Base-by-base conservation (phyloP, 2,113 vertebrate genomes). In the Triplophysa siluroides region DNA sequence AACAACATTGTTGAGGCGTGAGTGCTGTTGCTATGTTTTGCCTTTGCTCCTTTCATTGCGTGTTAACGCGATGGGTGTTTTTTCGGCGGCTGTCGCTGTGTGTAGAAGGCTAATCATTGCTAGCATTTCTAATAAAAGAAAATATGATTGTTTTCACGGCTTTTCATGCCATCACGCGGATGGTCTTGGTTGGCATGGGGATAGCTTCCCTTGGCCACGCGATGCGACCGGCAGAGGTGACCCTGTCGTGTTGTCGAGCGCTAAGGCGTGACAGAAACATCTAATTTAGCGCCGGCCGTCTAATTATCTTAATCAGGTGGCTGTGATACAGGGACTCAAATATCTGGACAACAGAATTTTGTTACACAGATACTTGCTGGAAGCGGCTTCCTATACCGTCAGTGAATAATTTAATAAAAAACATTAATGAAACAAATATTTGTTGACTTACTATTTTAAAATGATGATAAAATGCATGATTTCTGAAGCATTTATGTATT, bases 161-260 rank as follows among this genome's bases (percentile, higher is more conserved):
- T 69, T 81, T 86, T 73, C 64, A n/a, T 80, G 76, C 69, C 60
- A 66, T 84, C 81, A 29, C 24, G 47, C 8, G 81, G 79, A 84
- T 77, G 80, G 65, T 76, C 82, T 79, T 82, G 3, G 91, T 91
- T 88, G 91, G 89, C 90, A 92, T 91, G 90, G 91, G 58, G 87
- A 92, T 88, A 13, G 78, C 63, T 54, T 83, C 71, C 83, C 52
- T 76, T 68, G 67, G 69, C 79, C 58, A 82, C 54, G 68, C 73
- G 78, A 83, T 18, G 65, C 79, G 72, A 33, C 24, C 63, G 64
- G 71, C 66, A 77, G 75, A 38, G 54, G 70, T 88, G 87, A 86
- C 87, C 83, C 85, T 77, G 76, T 82, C 60, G 23, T 54, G 47
- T 72, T 79, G 47, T 70, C 41, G 61, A 77, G 66, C 21, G 64